Conservation (phyloP, 1,140 invertebrate genomes). For the Nymphalis io region DNA sequence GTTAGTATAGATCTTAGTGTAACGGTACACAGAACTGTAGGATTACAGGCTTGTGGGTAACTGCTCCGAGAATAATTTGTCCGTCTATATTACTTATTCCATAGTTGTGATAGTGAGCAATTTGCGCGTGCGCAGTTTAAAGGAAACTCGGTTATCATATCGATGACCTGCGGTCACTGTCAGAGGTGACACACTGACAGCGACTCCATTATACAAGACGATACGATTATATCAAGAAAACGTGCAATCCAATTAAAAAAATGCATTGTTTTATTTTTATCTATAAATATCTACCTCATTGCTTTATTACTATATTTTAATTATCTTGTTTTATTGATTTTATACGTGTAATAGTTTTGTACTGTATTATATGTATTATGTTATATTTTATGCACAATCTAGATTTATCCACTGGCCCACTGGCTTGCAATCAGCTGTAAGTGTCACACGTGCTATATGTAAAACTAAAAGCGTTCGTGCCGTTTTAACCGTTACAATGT, state of each 20-base stretch:
- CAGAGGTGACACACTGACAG: slow-evolving; percentile 36
- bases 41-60: slow-evolving; percentile 27
- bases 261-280: too few relatives aligned
- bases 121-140: slow-evolving; percentile 32
- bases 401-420: background rate
- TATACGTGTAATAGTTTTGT: too few relatives aligned
- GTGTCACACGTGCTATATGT: slow-evolving; percentile 31
- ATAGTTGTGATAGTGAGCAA: slow-evolving; percentile 13
- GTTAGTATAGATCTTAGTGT: slow-evolving; percentile 5
- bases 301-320: too few relatives aligned
- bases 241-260: slow-evolving; percentile 10
- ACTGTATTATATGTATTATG: background rate
- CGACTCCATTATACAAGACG: slow-evolving; percentile 35
- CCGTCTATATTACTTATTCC: slow-evolving; percentile 11
- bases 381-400: background rate
- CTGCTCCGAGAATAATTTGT: slow-evolving; percentile 29
- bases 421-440: slow-evolving; percentile 6
- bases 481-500: slow-evolving; percentile 74
- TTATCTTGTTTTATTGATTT: too few relatives aligned
- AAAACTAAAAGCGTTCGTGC: slow-evolving; percentile 53
- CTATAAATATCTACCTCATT: too few relatives aligned
- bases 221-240: slow-evolving; percentile 27
- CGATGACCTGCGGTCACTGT: slow-evolving; percentile 60
- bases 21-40: slow-evolving; percentile 41
- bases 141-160: slow-evolving; percentile 63